Conservation (phyloP, 1,140 invertebrate species). For the Halictus rubicundus region DNA sequence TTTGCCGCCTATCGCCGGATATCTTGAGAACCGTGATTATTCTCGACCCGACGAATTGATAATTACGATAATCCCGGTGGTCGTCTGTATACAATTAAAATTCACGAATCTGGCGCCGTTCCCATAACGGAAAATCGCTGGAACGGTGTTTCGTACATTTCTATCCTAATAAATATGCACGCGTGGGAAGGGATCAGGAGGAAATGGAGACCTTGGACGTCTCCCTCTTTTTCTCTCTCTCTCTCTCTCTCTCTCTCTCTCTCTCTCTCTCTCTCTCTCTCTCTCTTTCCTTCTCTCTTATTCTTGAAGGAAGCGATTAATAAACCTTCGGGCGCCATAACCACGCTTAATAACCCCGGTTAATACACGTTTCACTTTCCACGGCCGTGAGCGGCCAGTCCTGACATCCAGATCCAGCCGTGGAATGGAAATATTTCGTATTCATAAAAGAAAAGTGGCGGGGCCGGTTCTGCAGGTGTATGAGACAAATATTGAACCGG, state of each 20-base stretch:
- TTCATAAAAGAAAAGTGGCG: constrained; percentile 23
- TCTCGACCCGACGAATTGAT: background rate
- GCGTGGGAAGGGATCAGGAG: background rate
- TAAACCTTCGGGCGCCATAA: background rate
- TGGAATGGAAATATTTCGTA: constrained; percentile 24
- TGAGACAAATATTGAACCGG: constrained; percentile 7
- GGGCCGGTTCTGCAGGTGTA: constrained; percentile 1
- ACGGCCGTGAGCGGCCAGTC: background rate
- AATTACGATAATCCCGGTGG: background rate
- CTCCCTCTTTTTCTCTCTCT: background rate
- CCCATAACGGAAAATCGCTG: background rate
- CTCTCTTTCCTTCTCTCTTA: too few species aligned
- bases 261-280: too few species aligned
- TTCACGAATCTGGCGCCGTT: background rate
- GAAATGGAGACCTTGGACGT: background rate
- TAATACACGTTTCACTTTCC: constrained; percentile 26
- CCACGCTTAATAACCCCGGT: background rate
- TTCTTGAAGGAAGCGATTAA: background rate
- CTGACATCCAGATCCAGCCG: background rate
- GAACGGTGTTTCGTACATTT: background rate
- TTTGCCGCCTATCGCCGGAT: background rate
- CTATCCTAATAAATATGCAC: background rate
- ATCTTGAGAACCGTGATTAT: background rate
- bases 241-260: too few species aligned
- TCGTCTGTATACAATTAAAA: background rate